Conservation (phyloP, 2,888 invertebrate species). For the Acholoe squamosa region DNA sequence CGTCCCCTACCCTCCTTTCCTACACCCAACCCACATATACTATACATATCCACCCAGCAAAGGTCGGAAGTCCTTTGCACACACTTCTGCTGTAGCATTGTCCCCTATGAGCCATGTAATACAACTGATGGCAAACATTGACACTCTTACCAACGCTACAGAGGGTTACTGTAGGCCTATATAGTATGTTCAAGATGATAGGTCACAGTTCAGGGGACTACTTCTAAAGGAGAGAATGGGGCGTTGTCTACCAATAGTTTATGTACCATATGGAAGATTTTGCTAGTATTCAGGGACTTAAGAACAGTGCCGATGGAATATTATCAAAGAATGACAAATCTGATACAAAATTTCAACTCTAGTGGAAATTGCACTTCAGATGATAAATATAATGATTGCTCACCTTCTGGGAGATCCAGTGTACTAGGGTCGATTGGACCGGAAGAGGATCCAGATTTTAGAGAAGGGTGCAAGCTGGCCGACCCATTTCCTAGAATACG, state of each 20-base stretch:
- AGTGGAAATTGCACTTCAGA: no score
- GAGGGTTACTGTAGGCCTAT: background rate
- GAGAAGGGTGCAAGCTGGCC: constrained; percentile 49
- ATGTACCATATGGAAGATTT: no score
- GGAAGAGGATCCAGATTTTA: constrained; percentile 28
- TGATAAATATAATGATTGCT: background rate
- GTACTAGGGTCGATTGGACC: constrained; percentile 63
- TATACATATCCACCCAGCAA: background rate
- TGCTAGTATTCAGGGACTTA: no score
- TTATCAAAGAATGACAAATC: no score
- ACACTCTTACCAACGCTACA: background rate
- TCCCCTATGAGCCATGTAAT: background rate
- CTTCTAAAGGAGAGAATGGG: no score
- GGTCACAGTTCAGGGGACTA: no score
- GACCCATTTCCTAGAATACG: constrained; percentile 68
- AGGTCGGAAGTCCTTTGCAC: background rate
- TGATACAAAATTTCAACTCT: no score
- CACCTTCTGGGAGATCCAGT: constrained; percentile 67
- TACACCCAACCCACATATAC: background rate
- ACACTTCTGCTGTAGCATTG: background rate
- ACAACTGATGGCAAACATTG: background rate
- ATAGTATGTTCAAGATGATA: no score
- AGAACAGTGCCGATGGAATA: no score
- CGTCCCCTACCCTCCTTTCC: background rate
- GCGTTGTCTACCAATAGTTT: no score